Base-by-base conservation (phyloP, 2,113 vertebrate species). In the Pogonocichla stellata region DNA sequence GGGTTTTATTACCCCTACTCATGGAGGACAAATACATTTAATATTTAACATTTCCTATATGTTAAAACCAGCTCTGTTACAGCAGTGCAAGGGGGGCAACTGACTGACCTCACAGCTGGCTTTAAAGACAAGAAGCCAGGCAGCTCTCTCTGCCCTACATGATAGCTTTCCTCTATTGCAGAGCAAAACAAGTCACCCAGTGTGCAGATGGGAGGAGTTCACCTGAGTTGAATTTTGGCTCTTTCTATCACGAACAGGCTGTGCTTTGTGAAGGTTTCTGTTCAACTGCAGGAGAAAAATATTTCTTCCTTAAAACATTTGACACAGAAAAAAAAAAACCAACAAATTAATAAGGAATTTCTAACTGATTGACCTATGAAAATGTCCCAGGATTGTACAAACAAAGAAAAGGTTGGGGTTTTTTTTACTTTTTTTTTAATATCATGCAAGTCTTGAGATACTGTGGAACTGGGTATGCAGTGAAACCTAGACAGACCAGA, bases 1-100 rank as follows among this genome's bases (percentile, higher is more conserved):
- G 0, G 70, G 28, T 85, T 94, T 91, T 89, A 86, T 93, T 92
- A 82, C 91, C 17, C 72, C 69, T 38, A 25, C 70, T 79, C 57
- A 9, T 3, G n/a, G 22, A 92, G 93, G 58, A 84, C 62, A 87
- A 93, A 92, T 77, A 69, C 33, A 28, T 88, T 80, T 47, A 75
- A 82, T 90, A 92, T 82, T 75, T 92, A 93, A 96, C 92, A 92
- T 94, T 93, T 97, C 96, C 94, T 90, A 69, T 28, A 28, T 11
- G 31, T 50, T 91, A 58, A 81, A 89, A 69, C 1, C 38, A 28
- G 65, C 6, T 4, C 78, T 92, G 61, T 64, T 86, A 67, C 1
- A 4, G 54, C 66, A 90, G 58, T 57, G 38, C 74, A 48, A 82
- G 69, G 51, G 53, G 85, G 88, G 90, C 81, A 93, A 26, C n/a